Evolutionary conservation across 2,113 vertebrate genomes (phyloP), one percentile per base, ranked within the genome.

Genomic region (Heliornis fulica): DNA sequence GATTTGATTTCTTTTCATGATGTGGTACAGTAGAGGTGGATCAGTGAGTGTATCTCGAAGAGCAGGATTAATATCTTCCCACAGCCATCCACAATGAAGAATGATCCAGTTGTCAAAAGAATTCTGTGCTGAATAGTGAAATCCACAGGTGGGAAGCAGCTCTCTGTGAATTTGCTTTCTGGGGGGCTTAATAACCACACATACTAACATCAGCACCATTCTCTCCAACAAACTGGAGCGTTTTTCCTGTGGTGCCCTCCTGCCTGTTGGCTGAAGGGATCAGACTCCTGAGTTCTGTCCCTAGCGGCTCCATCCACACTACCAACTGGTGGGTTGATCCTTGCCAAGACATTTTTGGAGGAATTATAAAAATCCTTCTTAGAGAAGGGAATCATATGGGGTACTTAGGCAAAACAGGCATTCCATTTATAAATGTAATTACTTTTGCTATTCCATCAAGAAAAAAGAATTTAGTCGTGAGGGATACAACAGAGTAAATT

Each of bases 341-440:
- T 81, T 93, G 94, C 97, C 94, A 92, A 93, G 87, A 78, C 77
- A 93, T 96, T 96, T 95, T 96, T 95, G 81, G 81, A 94, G 91
- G 94, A 97, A 95, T 97, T 96, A 93, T 85, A 96, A 96, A 97
- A 97, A 94, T 96, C 90, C 93, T 78, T 95, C 87, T 91, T 94
- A 83, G 36, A 82, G 87, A 91, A 94, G 50, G 79, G 76, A 96
- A 96, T 96, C 97, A 78, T 69, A 89, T 60, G 70, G 13, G 87
- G 80, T 94, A 76, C 80, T 97, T 95, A 94, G 45, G 91, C 79
- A 87, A 96, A 96, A 97, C 91, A 97, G 94, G 76, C 68, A 94
- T 91, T 95, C 92, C 78, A 89, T 94, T 97, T 97, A 97, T 86
- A 97, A 96, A 94, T 87, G 91, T 82, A 96, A 97, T 91, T 95